These are phyloP conservation scores for Sinopyrophorus schimmeli DNA, from an alignment of 2,888 invertebrate species.

Conservation along the genomic window DNA sequence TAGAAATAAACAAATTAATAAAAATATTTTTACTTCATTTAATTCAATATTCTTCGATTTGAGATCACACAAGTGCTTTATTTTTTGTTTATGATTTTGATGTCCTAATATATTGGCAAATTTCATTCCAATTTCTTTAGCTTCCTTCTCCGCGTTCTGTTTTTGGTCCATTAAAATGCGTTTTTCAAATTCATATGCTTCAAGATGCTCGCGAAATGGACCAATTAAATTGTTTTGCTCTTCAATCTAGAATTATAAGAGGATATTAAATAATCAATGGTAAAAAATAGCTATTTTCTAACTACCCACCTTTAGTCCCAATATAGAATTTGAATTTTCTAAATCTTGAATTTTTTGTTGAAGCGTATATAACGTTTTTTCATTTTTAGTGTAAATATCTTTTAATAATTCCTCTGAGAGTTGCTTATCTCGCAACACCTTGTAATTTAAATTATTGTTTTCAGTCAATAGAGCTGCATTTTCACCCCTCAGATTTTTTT, in stretches of 20 bases:
- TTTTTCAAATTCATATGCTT: slow-evolving; percentile 57
- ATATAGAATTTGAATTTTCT: slow-evolving; percentile 37
- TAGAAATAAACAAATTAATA: background rate
- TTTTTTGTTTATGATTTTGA: slow-evolving; percentile 68
- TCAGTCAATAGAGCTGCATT: too few relatives aligned
- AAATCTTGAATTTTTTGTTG: too few relatives aligned
- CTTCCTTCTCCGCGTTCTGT: slow-evolving; percentile 54
- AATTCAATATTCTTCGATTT: slow-evolving; percentile 56
- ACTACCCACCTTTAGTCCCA: slow-evolving; percentile 42
- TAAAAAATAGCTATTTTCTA: background rate
- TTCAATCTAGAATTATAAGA: slow-evolving; percentile 30
- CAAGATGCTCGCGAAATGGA: slow-evolving; percentile 56
- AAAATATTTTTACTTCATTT: slow-evolving; percentile 50
- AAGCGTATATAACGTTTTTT: too few relatives aligned
- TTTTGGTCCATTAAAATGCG: slow-evolving; percentile 50
- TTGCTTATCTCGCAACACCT: too few relatives aligned
- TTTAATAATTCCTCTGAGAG: too few relatives aligned
- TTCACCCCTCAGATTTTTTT: slow-evolving; percentile 15
- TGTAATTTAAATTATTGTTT: too few relatives aligned
- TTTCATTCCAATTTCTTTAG: slow-evolving; percentile 59
- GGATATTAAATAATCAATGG: background rate
- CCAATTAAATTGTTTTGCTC: slow-evolving; percentile 48
- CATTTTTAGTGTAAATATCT: too few relatives aligned
- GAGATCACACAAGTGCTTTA: slow-evolving; percentile 59
- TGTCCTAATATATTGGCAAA: slow-evolving; percentile 66